Percentiles rank a stretch among this genome's conserved stretches.
Evolutionary conservation across 2,888 invertebrate genomes (phyloP).

Genomic region (Biston stratarius): DNA sequence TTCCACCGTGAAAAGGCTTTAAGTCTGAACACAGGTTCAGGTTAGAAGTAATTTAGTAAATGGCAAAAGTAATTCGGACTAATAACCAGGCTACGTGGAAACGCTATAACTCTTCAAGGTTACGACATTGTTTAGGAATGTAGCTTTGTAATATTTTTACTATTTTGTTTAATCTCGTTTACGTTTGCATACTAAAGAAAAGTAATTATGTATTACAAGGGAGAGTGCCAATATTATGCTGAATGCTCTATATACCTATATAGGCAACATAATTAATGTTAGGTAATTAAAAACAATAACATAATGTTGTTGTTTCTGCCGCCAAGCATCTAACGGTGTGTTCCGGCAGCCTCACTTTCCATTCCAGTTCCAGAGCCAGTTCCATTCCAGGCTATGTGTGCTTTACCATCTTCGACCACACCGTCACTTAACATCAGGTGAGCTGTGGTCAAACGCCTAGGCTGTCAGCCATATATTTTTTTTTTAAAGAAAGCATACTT

Average conservation of each 20-base stretch:
- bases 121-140: conserved; percentile 28
- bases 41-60: conserved; percentile 34
- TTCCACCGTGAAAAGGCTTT: conserved; percentile 4
- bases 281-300: too few species aligned
- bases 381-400: too few species aligned
- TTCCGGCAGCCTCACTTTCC: too few species aligned
- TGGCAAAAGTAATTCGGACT: conserved; percentile 32
- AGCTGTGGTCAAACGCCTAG: too few species aligned
- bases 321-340: too few species aligned
- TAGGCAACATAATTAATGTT: neutral
- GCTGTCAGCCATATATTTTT: too few species aligned
- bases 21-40: conserved; percentile 14
- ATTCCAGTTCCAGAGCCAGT: too few species aligned
- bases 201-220: neutral
- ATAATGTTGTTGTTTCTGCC: too few species aligned
- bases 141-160: conserved; percentile 3
- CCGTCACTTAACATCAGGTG: too few species aligned
- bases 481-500: too few species aligned
- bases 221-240: neutral
- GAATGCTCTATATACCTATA: neutral
- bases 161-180: conserved; percentile 8
- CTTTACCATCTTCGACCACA: too few species aligned
- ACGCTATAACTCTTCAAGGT: conserved; percentile 31
- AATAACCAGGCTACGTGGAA: conserved; percentile 31
- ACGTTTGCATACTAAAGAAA: neutral